Evolutionary conservation across 2,888 invertebrate genomes (phyloP).

Genomic region (Macrophya alboannulata): DNA sequence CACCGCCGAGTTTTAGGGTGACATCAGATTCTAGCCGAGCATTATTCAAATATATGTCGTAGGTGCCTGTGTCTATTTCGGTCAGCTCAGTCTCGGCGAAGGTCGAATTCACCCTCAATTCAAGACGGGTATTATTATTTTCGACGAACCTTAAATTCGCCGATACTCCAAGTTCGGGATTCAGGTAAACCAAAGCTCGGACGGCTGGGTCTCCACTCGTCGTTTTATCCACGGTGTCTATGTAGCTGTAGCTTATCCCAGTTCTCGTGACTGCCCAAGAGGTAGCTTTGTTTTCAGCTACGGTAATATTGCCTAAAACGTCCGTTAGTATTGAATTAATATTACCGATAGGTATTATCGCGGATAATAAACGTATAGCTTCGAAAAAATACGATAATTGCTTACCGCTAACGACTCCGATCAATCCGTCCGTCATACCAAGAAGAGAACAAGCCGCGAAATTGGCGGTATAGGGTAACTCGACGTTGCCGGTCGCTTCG

Average conservation of each 20-base stretch:
- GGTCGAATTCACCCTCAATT: background rate
- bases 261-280: slow-evolving; percentile 63
- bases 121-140: background rate
- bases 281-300: slow-evolving; percentile 58
- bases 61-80: slow-evolving; percentile 74
- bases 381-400: background rate
- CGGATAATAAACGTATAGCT: background rate
- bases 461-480: slow-evolving; percentile 60
- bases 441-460: slow-evolving; percentile 61
- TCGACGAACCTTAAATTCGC: background rate
- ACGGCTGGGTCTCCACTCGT: slow-evolving; percentile 75
- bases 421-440: slow-evolving; percentile 22
- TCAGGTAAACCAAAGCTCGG: slow-evolving; percentile 75
- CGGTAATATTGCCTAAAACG: slow-evolving; percentile 47
- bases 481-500: background rate
- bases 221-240: slow-evolving; percentile 73
- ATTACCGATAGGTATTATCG: background rate
- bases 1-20: slow-evolving; percentile 84
- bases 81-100: slow-evolving; percentile 62
- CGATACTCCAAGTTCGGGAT: background rate
- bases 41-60: slow-evolving; percentile 78
- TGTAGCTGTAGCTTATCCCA: slow-evolving; percentile 54
- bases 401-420: slow-evolving; percentile 2
- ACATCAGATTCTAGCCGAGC: slow-evolving; percentile 74
- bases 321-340: background rate